These are phyloP conservation scores for Eupelmus urozonus DNA, from an alignment of 2,888 invertebrate species.

Conservation along the genomic window DNA sequence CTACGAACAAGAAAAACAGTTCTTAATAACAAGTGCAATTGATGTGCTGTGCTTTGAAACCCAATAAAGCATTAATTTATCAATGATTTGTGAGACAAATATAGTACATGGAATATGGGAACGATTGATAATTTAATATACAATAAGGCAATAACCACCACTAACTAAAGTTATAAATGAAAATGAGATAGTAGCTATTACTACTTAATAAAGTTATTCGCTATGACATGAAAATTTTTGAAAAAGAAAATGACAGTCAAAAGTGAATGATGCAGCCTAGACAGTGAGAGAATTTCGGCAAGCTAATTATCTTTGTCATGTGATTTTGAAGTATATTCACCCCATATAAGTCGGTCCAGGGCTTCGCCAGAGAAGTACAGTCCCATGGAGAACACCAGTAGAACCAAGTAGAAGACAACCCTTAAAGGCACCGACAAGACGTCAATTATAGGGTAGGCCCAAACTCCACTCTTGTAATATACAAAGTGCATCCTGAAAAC, in stretches of 20 bases:
- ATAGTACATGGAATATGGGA: too few relatives aligned
- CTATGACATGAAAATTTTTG: too few relatives aligned
- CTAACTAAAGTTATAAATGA: too few relatives aligned
- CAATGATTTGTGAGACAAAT: neutral
- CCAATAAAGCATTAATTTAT: neutral
- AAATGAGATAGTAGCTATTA: neutral
- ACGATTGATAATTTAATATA: too few relatives aligned
- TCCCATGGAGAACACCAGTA: constrained; percentile 81
- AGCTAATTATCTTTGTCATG: constrained; percentile 71
- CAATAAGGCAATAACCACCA: neutral
- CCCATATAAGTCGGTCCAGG: constrained; percentile 86
- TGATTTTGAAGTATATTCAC: constrained; percentile 76
- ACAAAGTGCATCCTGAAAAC: constrained; percentile 83
- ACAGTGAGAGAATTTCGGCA: neutral
- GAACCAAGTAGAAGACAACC: constrained; percentile 84
- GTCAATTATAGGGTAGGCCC: constrained; percentile 95
- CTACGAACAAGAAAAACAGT: constrained; percentile 11
- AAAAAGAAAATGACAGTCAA: neutral
- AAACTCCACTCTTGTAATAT: constrained; percentile 85
- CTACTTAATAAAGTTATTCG: too few relatives aligned
- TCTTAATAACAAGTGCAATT: neutral
- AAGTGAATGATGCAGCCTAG: too few relatives aligned
- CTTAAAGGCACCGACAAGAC: constrained; percentile 87
- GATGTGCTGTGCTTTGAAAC: neutral
- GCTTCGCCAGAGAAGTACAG: constrained; percentile 87